Conservation (phyloP, 2,888 invertebrate genomes). For the Eupithecia insigniata region DNA sequence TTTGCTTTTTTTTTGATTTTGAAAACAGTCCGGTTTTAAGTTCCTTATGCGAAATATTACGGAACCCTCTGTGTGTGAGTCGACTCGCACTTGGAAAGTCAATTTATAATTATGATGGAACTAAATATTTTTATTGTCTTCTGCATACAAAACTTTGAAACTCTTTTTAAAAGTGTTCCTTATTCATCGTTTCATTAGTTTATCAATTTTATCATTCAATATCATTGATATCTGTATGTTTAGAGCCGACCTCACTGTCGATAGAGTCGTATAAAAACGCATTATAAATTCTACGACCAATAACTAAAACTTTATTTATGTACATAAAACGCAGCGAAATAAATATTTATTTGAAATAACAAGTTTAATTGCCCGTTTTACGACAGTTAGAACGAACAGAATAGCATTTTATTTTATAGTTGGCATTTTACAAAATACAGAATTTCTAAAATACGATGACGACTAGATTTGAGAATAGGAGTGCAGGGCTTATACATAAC, state of each 20-base stretch:
- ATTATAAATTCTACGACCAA: constrained; percentile 1
- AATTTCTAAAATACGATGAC: not conserved
- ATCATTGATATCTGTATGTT: not conserved
- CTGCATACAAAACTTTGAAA: not conserved
- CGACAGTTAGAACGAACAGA: not conserved
- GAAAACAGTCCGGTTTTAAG: too few species aligned
- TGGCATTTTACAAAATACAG: not conserved
- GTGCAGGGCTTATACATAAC: not conserved
- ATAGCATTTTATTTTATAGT: not conserved
- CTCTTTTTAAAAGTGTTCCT: not conserved
- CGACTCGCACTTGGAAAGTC: too few species aligned
- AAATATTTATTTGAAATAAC: not conserved
- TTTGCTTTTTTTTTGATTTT: too few species aligned
- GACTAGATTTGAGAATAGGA: not conserved
- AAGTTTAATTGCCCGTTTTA: not conserved
- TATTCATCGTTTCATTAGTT: not conserved
- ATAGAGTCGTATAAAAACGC: not conserved
- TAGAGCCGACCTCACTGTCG: not conserved
- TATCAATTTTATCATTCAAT: not conserved
- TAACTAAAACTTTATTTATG: not conserved
- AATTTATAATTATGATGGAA: too few species aligned
- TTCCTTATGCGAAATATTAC: too few species aligned
- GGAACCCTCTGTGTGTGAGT: too few species aligned
- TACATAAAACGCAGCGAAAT: not conserved
- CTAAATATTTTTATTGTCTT: too few species aligned